Base-by-base conservation (phyloP, 2,797 vertebrate genomes). In the Delichon dasypus region DNA sequence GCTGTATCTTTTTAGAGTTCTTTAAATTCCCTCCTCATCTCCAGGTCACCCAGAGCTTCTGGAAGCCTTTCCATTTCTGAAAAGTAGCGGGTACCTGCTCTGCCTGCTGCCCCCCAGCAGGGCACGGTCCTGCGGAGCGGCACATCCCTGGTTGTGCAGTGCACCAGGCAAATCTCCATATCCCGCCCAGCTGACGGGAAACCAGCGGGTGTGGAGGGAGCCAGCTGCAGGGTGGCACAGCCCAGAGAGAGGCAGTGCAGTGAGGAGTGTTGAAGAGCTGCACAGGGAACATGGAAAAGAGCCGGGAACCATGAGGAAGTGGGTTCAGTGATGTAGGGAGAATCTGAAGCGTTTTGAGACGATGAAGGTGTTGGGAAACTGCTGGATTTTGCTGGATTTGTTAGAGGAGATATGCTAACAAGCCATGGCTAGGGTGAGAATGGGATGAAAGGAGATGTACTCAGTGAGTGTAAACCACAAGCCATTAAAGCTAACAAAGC, bases 101-200 rank as follows among this genome's bases (percentile, higher is more conserved):
- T 83, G 47, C 50, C 34, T 0, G 0, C 55, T 55, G 20, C 27
- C 36, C 47, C 44, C 47, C 44, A 38, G 12, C 13, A 13, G 17
- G 34, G 30, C 38, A 19, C 32, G 11, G 51, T 18, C 13, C 34
- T 0, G 0, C 4, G 44, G 40, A 36, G 36, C 55, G 66, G 36
- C 67, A 27, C 0, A 0, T 53, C 26, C 27, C 54, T 1, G 5
- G 32, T 34, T 62, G 36, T 53, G 55, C 25, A 6, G 51, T 2
- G 51, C 21, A 11, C 17, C 22, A 70, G 72, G 36, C 12, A 17
- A 0, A 17, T n/a, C 10, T 10, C 47, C 3, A 0, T 0, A 1
- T 26, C 72, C 53, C 67, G 53, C 53, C 14, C 51, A 22, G n/a
- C 16, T 5, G 26, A 16, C 7, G 25, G 80, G 34, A 72, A 14